phyloP scores from a whole-genome alignment of 2,888 invertebrate genomes.

The Clepsis dumicolana region DNA sequence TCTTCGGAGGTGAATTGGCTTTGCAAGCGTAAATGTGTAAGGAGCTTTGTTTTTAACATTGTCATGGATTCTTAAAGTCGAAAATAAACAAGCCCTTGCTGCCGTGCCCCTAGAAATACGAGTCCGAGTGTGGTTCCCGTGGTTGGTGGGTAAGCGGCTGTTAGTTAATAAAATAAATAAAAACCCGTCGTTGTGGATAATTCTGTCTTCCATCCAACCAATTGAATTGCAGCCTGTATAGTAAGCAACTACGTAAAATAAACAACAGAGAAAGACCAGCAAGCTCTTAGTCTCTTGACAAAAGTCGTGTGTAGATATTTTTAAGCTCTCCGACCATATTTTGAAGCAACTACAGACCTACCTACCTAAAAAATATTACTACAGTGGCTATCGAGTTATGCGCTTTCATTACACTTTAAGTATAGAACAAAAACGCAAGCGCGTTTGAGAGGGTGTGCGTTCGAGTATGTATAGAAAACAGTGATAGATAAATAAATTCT shows the following conservation, averaged over 20 bases:
- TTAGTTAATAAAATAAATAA: background rate
- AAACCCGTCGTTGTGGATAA: background rate
- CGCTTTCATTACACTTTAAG: background rate
- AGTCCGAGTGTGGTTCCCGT: background rate
- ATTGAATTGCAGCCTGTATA: slow-evolving; percentile 2
- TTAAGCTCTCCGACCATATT: background rate
- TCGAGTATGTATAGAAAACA: background rate
- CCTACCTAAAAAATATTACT: background rate
- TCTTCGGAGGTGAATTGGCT: background rate
- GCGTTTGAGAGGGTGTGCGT: background rate
- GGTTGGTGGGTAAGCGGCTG: background rate
- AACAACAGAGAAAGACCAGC: background rate
- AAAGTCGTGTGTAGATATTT: background rate
- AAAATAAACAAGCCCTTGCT: no score
- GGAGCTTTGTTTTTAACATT: no score
- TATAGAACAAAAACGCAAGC: background rate
- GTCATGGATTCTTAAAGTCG: background rate
- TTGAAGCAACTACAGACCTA: background rate
- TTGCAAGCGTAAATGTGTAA: background rate
- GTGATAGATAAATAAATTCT: background rate
- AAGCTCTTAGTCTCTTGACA: background rate
- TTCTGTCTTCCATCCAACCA: slow-evolving; percentile 16
- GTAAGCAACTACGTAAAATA: no score
- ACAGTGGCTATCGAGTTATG: background rate
- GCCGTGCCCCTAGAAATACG: no score